These are phyloP conservation scores for Steatocranus sp. DNA, from an alignment of 2,797 vertebrate genomes.

Conservation along the genomic window DNA sequence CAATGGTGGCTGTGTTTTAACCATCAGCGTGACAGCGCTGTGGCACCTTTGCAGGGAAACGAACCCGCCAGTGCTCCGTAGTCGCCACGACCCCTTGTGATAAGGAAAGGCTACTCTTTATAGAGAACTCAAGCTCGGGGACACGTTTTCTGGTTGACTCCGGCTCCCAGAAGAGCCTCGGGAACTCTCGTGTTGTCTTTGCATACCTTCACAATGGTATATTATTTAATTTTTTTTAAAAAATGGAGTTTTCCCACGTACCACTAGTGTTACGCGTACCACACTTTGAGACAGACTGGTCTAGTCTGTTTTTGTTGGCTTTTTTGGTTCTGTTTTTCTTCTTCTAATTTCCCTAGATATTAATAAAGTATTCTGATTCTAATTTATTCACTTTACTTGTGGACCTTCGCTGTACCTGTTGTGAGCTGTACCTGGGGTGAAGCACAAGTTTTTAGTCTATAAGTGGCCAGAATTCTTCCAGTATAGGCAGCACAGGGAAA, in stretches of 20 bases:
- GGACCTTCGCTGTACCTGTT: not conserved
- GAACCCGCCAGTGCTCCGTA: not conserved
- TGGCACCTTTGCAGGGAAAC: rapidly evolving
- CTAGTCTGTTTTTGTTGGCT: not conserved
- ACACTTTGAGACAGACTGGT: not conserved
- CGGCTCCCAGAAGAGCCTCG: not conserved
- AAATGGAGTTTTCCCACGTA: rapidly evolving
- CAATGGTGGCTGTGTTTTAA: not conserved
- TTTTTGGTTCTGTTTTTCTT: not conserved
- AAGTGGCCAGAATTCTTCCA: not conserved
- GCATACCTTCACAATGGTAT: not conserved
- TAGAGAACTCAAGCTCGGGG: not conserved
- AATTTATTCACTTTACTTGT: not conserved
- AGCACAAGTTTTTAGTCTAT: not conserved
- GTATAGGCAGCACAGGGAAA: not conserved
- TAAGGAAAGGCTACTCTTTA: not conserved
- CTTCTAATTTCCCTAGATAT: not conserved
- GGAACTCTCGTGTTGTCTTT: not conserved
- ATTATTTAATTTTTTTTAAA: not conserved
- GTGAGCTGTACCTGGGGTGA: not conserved
- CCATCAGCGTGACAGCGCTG: not conserved
- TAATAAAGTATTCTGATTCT: not conserved
- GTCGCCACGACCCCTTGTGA: not conserved
- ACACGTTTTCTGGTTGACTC: not conserved
- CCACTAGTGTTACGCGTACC: not conserved